A percentile compares a stretch with the other conserved stretches of the same genome.
phyloP scores from a whole-genome alignment of 2,113 vertebrate species.

The Geococcyx californianus region DNA sequence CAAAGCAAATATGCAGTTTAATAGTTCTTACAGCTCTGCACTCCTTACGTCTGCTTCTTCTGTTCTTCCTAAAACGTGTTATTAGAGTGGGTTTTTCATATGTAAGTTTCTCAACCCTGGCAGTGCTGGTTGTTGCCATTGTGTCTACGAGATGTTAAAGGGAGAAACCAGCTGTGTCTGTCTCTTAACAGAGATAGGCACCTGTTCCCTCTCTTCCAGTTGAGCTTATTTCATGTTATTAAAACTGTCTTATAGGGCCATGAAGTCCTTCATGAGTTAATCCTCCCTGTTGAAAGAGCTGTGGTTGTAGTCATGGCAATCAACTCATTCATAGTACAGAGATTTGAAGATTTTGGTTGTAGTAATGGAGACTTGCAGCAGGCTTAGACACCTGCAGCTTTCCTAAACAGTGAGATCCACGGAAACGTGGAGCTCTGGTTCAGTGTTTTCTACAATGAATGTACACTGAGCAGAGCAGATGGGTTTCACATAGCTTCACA shows the following conservation, averaged over 20 bases:
- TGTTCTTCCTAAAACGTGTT: not conserved
- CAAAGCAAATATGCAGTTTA: not conserved
- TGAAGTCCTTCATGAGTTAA: not conserved
- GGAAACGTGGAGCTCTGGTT: not conserved
- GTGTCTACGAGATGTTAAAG: not conserved
- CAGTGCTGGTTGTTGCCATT: not conserved
- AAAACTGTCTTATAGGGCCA: not conserved
- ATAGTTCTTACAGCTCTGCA: not conserved
- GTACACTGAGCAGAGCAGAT: not conserved
- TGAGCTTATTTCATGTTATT: not conserved
- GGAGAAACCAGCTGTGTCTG: not conserved
- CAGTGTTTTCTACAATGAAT: not conserved
- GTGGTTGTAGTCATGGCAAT: not conserved
- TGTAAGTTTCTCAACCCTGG: not conserved
- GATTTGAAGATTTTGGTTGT: not conserved
- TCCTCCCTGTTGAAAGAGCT: not conserved
- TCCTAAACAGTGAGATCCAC: not conserved
- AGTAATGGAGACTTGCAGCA: not conserved
- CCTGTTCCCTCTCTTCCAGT: not conserved
- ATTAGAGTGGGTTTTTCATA: not conserved
- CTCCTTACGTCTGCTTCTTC: not conserved
- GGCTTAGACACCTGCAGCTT: not conserved
- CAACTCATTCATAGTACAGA: not conserved
- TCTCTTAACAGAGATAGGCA: not conserved
- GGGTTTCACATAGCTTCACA: not conserved